These are phyloP conservation scores for Cryptoprocta ferox DNA, from an alignment of 2,797 vertebrate genomes.

Conservation along the genomic window DNA sequence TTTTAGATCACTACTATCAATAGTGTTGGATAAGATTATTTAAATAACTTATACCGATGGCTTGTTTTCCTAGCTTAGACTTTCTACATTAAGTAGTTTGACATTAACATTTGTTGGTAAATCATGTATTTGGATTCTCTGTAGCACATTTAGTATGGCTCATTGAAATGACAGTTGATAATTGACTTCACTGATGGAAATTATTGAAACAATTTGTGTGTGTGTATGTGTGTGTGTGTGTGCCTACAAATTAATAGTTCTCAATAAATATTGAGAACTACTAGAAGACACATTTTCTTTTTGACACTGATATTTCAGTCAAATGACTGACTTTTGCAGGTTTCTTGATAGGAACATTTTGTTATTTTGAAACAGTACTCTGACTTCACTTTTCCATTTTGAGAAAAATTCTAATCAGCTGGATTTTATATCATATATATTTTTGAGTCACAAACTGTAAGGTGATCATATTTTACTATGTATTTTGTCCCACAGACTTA, in stretches of 20 bases:
- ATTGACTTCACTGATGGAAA: neutral
- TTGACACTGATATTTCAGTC: neutral
- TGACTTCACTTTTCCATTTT: neutral
- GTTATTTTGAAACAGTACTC: neutral
- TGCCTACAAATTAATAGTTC: neutral
- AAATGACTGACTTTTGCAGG: neutral
- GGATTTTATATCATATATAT: neutral
- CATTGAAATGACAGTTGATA: neutral
- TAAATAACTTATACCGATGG: neutral
- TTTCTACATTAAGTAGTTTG: neutral
- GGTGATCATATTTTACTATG: neutral
- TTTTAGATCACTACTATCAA: neutral
- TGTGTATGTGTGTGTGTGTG: too few relatives aligned
- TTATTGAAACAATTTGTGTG: neutral
- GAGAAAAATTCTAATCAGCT: neutral
- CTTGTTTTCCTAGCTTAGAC: neutral
- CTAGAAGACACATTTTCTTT: neutral
- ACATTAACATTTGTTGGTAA: neutral
- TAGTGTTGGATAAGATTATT: neutral
- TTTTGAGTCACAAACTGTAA: neutral
- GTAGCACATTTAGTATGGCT: neutral
- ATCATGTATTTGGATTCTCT: neutral
- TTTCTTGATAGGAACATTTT: neutral
- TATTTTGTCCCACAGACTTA: neutral
- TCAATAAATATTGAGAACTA: neutral